Evolutionary conservation across 2,113 vertebrate species (phyloP).

Genomic region (Megaleporinus macrocephalus): DNA sequence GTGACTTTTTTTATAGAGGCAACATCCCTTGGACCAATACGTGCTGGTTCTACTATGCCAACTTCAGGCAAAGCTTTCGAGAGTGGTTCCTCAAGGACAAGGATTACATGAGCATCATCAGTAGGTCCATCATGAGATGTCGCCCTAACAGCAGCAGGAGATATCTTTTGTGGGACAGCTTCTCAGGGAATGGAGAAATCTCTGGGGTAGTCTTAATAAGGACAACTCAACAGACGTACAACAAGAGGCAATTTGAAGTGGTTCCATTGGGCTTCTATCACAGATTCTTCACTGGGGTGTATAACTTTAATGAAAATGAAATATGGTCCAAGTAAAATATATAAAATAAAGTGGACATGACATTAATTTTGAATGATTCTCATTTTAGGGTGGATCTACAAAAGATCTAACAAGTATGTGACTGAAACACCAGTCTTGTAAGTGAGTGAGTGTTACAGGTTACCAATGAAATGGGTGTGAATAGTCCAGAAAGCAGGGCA

Average conservation of each 20-base stretch:
- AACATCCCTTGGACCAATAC: background rate
- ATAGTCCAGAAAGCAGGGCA: too few relatives aligned
- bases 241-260: too few relatives aligned
- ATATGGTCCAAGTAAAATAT: background rate
- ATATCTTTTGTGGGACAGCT: background rate
- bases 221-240: too few relatives aligned
- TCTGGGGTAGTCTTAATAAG: conserved; percentile 36
- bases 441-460: too few relatives aligned
- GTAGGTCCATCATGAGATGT: too few relatives aligned
- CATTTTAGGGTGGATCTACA: too few relatives aligned
- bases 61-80: background rate
- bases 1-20: background rate
- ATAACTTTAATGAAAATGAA: background rate
- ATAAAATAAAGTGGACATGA: background rate
- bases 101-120: too few relatives aligned
- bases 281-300: background rate
- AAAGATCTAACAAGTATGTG: too few relatives aligned
- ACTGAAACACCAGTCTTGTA: too few relatives aligned
- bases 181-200: background rate
- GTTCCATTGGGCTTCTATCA: background rate
- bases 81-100: too few relatives aligned
- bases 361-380: too few relatives aligned
- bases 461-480: too few relatives aligned
- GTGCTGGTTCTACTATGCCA: conserved; percentile 5
- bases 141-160: background rate